Evolutionary conservation across 2,113 vertebrate genomes (phyloP).

Genomic region (Theropithecus gelada): DNA sequence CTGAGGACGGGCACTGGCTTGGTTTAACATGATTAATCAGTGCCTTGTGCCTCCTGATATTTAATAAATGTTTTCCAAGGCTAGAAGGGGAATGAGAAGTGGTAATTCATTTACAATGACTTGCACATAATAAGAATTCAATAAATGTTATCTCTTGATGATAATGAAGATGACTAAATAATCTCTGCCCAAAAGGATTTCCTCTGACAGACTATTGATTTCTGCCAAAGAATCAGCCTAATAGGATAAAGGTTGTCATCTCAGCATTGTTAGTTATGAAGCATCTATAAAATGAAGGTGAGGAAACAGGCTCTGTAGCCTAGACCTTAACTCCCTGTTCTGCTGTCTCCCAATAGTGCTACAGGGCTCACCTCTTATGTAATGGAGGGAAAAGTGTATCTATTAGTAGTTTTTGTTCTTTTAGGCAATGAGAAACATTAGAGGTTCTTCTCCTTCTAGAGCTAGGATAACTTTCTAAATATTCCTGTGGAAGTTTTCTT

Average conservation of each 20-base stretch:
- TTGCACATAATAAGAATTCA: conserved; percentile 46
- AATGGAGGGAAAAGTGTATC: background rate
- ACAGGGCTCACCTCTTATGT: background rate
- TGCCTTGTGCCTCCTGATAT: background rate
- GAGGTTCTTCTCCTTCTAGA: background rate
- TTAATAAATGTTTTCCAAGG: background rate
- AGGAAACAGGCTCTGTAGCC: background rate
- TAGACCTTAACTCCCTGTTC: background rate
- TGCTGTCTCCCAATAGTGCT: background rate
- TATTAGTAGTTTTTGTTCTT: background rate
- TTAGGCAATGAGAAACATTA: background rate
- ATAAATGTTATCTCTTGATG: conserved; percentile 57
- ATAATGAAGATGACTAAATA: conserved; percentile 67
- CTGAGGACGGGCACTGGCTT: background rate
- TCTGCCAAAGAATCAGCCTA: conserved; percentile 25
- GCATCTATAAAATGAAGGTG: conserved; percentile 3
- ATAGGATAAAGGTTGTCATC: conserved; percentile 50
- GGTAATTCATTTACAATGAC: background rate
- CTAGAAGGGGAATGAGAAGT: background rate
- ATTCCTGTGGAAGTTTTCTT: background rate
- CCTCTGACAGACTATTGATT: conserved; percentile 60
- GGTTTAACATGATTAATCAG: background rate
- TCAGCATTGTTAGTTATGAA: conserved; percentile 45
- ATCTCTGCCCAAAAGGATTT: conserved; percentile 61
- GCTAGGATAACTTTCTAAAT: background rate